Base-by-base conservation (phyloP, 2,113 vertebrate genomes). In the Dolichotis patagonum region DNA sequence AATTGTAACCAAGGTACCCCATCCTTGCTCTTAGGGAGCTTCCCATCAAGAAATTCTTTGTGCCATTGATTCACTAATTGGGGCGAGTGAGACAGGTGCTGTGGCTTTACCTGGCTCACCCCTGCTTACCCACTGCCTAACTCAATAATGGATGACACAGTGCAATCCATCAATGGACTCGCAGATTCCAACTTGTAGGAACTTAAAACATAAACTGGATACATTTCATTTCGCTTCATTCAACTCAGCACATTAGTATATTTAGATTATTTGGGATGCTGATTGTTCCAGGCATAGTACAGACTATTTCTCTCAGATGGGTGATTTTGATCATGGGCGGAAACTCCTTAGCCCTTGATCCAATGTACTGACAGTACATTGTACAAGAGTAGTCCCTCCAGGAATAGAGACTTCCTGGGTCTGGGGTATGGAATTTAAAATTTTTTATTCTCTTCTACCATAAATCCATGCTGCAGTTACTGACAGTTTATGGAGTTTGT, bases 1-100 rank as follows among this genome's bases (percentile, higher is more conserved):
- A 20, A 0, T 6, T 0, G n/a, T 60, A 62, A 56, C 41, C 0
- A 20, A 22, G 3, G 22, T 19, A 46, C 12, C 24, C 12, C 13
- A n/a, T 43, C 41, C 9, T 43, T 19, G 9, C 5, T 35, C 73
- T 43, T 28, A 49, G 0, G 4, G 43, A 63, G 9, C 38, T 88
- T 95, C 30, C 2, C 1, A 56, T 58, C 35, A 78, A 90, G 46
- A 46, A 62, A 17, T 78, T 63, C 73, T 86, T 54, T 43, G 13
- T 71, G 46, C 11, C 62, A 30, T 56, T 32, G n/a, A 65, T 35
- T 78, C 43, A 49, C n/a, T 49, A 65, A 56, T 62, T 93, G 56
- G 46, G 60, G 14, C 49, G 49, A 41, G n/a, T 0, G 3, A 41
- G 49, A 56, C 10, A 9, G 12, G 0, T 58, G 28, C 10, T 24